A percentile compares a stretch with the other conserved stretches of the same genome.
phyloP scores from a whole-genome alignment of 1,140 invertebrate genomes.

The Drosophila guanche region DNA sequence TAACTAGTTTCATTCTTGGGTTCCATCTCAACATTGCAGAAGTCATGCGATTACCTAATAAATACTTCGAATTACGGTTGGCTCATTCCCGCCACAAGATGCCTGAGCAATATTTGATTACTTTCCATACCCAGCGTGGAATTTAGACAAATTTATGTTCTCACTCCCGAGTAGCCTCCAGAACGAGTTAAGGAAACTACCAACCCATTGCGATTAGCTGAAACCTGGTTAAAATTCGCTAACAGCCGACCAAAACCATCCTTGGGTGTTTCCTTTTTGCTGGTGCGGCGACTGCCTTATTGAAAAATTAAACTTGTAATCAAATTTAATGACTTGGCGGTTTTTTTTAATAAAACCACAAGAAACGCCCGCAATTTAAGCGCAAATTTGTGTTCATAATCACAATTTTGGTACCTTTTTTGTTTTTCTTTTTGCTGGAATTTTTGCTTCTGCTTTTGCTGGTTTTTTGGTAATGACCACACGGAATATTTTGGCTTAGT shows the following conservation, averaged over 20 bases:
- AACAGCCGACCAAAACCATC: background rate
- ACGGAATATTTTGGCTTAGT: slow-evolving; percentile 53
- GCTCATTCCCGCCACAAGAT: no score
- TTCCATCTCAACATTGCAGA: no score
- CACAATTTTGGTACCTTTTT: slow-evolving; percentile 74
- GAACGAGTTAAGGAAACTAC: no score
- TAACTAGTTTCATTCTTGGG: no score
- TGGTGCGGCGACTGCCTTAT: slow-evolving; percentile 55
- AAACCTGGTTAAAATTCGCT: slow-evolving; percentile 19
- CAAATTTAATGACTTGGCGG: slow-evolving; percentile 81
- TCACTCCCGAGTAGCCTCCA: background rate
- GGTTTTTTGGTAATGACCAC: slow-evolving; percentile 64
- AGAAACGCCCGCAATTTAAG: slow-evolving; percentile 68
- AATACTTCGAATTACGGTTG: no score
- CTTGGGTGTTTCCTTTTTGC: slow-evolving; percentile 13
- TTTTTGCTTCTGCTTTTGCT: slow-evolving; percentile 11
- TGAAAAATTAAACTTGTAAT: slow-evolving; percentile 81
- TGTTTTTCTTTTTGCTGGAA: slow-evolving; percentile 1
- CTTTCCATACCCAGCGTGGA: background rate
- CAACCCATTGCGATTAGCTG: background rate
- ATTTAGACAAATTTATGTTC: slow-evolving; percentile 13
- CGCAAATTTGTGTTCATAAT: slow-evolving; percentile 81
- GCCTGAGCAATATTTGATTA: no score
- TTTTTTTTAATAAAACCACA: slow-evolving; percentile 71
- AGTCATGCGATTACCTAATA: no score